phyloP scores from a whole-genome alignment of 2,888 invertebrate species.

The Ligdia adustata region DNA sequence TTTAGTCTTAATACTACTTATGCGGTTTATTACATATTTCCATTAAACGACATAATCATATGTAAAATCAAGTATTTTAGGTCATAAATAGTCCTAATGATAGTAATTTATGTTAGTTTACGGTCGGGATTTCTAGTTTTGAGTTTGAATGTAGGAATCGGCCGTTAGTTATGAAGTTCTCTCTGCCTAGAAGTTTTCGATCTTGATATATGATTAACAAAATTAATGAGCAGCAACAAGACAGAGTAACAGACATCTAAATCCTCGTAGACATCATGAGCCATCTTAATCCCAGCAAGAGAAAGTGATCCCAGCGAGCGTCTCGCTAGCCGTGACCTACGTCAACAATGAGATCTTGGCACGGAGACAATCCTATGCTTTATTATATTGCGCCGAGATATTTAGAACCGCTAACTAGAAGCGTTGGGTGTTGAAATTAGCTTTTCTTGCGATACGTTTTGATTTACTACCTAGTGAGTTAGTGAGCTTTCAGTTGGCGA shows the following conservation, averaged over 20 bases:
- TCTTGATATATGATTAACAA: background rate
- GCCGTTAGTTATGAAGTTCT: too few relatives aligned
- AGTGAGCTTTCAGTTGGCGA: conserved; percentile 1
- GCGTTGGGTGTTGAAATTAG: conserved; percentile 19
- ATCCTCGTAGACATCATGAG: conserved; percentile 11
- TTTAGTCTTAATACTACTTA: too few relatives aligned
- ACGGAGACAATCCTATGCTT: conserved; percentile 47
- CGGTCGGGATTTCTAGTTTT: too few relatives aligned
- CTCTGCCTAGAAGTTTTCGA: too few relatives aligned
- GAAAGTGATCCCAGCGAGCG: conserved; percentile 15
- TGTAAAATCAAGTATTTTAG: too few relatives aligned
- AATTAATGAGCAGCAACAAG: conserved; percentile 3
- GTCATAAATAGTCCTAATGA: too few relatives aligned
- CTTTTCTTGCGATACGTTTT: conserved; percentile 16
- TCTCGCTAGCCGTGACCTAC: conserved; percentile 55
- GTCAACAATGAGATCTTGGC: conserved; percentile 66
- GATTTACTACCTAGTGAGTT: background rate
- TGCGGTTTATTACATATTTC: too few relatives aligned
- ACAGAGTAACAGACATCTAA: conserved; percentile 1
- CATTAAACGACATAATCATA: too few relatives aligned
- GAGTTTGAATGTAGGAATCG: too few relatives aligned
- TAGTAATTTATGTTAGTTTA: too few relatives aligned
- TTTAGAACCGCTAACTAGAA: conserved; percentile 46
- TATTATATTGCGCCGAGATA: conserved; percentile 48
- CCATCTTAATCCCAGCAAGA: conserved; percentile 2